Evolutionary conservation across 2,888 invertebrate species (phyloP).

Genomic region (Epinotia brunnichana): DNA sequence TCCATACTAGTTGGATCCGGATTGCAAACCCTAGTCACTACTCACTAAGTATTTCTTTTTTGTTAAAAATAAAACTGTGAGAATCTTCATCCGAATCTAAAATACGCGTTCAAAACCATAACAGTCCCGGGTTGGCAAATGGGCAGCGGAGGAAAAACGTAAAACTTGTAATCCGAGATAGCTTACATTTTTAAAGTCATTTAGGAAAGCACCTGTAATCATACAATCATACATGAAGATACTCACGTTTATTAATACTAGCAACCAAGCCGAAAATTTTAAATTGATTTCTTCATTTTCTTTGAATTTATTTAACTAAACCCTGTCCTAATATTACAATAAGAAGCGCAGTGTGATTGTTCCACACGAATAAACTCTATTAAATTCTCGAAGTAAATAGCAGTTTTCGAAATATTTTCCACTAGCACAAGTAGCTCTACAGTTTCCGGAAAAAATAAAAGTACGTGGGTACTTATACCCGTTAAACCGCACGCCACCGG

Average conservation of each 20-base stretch:
- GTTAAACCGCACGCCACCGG: constrained; percentile 51
- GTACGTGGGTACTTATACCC: constrained; percentile 41
- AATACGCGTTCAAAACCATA: background rate
- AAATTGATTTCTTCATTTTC: too few relatives aligned
- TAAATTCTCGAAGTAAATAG: constrained; percentile 40
- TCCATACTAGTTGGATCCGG: too few relatives aligned
- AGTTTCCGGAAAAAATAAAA: constrained; percentile 50
- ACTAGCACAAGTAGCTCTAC: constrained; percentile 38
- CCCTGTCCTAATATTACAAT: background rate
- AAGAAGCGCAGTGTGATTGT: constrained; percentile 11
- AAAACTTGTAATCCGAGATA: constrained; percentile 8
- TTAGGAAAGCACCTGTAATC: constrained; percentile 8
- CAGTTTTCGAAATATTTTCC: constrained; percentile 29
- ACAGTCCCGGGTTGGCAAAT: background rate
- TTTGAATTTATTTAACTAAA: too few relatives aligned
- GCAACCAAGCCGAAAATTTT: too few relatives aligned
- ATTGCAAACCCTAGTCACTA: too few relatives aligned
- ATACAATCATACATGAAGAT: too few relatives aligned
- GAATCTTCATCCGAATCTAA: background rate
- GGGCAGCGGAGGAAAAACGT: background rate
- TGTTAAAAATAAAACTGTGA: too few relatives aligned
- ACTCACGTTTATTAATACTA: background rate
- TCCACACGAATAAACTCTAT: constrained; percentile 23
- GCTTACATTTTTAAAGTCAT: constrained; percentile 5
- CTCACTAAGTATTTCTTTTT: too few relatives aligned